Evolutionary conservation across 2,797 vertebrate genomes (phyloP).

Genomic region (Paguma larvata): DNA sequence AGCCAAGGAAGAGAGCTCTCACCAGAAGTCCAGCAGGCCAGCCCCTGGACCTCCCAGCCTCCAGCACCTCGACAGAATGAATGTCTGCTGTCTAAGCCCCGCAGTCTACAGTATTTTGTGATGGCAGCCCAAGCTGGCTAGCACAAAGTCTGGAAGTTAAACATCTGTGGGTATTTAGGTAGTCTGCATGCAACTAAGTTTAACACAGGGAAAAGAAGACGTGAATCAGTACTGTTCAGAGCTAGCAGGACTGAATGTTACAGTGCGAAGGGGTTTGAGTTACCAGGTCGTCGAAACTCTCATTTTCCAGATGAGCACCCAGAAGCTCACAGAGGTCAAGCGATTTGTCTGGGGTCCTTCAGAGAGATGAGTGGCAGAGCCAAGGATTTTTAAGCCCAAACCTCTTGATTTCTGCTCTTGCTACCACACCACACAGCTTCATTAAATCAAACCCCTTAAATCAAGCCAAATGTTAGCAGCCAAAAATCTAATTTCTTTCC

Average conservation of each 20-base stretch:
- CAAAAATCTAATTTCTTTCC: slow-evolving; percentile 38
- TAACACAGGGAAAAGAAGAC: slow-evolving; percentile 12
- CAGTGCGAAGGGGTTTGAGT: not conserved
- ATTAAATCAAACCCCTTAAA: slow-evolving; percentile 1
- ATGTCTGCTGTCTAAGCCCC: not conserved
- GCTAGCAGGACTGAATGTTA: not conserved
- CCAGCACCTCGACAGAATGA: slow-evolving; percentile 8
- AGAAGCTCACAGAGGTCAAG: slow-evolving; percentile 41
- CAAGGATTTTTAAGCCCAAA: not conserved
- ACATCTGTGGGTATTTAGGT: not conserved
- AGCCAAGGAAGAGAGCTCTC: not conserved
- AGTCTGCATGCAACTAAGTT: not conserved
- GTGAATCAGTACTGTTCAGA: not conserved
- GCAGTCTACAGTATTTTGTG: not conserved
- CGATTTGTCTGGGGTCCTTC: slow-evolving; percentile 30
- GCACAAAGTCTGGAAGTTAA: not conserved
- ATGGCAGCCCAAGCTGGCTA: not conserved
- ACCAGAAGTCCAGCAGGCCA: not conserved
- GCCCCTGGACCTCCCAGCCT: not conserved
- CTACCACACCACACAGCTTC: not conserved
- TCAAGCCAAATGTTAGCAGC: slow-evolving; percentile 7
- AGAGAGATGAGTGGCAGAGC: slow-evolving; percentile 34
- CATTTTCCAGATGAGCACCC: slow-evolving; percentile 6
- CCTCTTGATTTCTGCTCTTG: slow-evolving; percentile 36
- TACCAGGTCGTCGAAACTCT: not conserved